A percentile compares a stretch with the other conserved stretches of the same genome.
phyloP scores from a whole-genome alignment of 2,888 invertebrate species.

The Galeopsomyia nigrocyanea region DNA sequence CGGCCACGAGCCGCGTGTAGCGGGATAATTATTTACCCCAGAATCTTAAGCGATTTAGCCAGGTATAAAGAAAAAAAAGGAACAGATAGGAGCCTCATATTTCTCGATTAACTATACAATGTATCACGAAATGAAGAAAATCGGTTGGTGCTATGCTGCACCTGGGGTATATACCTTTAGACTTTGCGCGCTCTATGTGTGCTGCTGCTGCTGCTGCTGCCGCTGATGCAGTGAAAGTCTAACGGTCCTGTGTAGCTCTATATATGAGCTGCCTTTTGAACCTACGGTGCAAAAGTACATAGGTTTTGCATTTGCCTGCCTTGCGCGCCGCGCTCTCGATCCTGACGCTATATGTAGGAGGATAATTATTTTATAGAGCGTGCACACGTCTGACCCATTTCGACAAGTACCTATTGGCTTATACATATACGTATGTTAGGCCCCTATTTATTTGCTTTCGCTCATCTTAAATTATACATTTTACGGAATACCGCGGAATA shows the following conservation, averaged over 20 bases:
- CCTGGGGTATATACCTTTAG: background rate
- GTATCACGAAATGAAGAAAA: slow-evolving; percentile 5
- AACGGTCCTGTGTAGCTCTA: slow-evolving; percentile 27
- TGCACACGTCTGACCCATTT: background rate
- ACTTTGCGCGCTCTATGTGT: background rate
- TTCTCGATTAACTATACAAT: no score
- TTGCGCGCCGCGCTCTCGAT: background rate
- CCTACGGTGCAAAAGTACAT: slow-evolving; percentile 35
- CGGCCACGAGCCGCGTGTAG: no score
- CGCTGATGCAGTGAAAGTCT: slow-evolving; percentile 40
- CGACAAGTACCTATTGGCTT: background rate
- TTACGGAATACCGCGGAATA: no score
- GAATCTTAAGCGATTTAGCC: no score
- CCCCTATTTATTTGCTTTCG: no score
- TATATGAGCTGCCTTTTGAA: slow-evolving; percentile 27
- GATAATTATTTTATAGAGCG: slow-evolving; percentile 27
- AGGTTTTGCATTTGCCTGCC: slow-evolving; percentile 40
- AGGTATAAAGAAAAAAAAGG: no score
- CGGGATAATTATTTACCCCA: no score
- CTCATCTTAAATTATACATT: no score
- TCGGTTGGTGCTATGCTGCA: slow-evolving; percentile 4
- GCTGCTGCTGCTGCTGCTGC: no score
- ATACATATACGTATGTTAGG: background rate
- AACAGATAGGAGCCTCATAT: no score
- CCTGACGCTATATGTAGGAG: background rate